A percentile compares a stretch with the other conserved stretches of the same genome.
Evolutionary conservation across 2,113 vertebrate genomes (phyloP).

Genomic region (Myrmecophaga tridactyla): DNA sequence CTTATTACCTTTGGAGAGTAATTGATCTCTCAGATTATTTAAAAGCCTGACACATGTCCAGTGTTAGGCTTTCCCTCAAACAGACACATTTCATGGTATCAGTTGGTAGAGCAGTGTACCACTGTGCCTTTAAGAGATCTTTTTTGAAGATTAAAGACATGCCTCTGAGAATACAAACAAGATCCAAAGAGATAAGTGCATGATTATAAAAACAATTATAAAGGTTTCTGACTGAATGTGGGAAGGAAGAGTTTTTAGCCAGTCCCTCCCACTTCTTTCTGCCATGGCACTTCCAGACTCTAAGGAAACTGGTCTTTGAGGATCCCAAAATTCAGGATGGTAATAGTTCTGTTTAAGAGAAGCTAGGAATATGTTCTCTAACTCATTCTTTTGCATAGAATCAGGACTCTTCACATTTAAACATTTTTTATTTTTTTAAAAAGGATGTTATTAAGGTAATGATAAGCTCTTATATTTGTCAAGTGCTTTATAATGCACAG

Average conservation of each 20-base stretch:
- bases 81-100: not conserved
- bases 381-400: not conserved
- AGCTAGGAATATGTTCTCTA: not conserved
- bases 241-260: not conserved
- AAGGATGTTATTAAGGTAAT: not conserved
- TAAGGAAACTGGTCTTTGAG: not conserved
- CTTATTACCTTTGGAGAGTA: not conserved
- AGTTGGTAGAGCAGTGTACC: not conserved
- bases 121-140: not conserved
- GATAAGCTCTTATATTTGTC: not conserved
- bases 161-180: slow-evolving; percentile 3
- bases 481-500: not conserved
- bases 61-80: not conserved
- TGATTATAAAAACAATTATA: slow-evolving; percentile 44
- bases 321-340: not conserved
- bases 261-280: not conserved
- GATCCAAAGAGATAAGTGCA: not conserved
- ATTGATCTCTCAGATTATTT: not conserved
- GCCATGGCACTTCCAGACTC: not conserved
- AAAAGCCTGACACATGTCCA: not conserved
- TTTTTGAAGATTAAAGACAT: slow-evolving; percentile 3
- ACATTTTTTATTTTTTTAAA: not conserved
- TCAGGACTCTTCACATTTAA: not conserved
- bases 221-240: not conserved
- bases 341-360: not conserved